A percentile compares a stretch with the other conserved stretches of the same genome.
phyloP scores from a whole-genome alignment of 2,888 invertebrate genomes.

The Tenthredo livida region DNA sequence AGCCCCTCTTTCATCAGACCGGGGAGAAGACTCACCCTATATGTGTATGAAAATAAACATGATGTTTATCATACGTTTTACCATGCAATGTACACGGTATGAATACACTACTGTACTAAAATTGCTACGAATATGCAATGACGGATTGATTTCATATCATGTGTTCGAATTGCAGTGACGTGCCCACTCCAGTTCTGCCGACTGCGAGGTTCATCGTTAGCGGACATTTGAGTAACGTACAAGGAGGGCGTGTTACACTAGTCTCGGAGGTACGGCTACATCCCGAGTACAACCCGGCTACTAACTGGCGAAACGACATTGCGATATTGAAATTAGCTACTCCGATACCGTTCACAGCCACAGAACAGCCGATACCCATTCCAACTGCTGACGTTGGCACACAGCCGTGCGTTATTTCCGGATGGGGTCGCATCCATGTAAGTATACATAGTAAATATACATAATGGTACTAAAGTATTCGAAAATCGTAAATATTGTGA shows the following conservation, averaged over 20 bases:
- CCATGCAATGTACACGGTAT: too few species aligned
- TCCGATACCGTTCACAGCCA: constrained; percentile 27
- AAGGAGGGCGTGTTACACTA: constrained; percentile 30
- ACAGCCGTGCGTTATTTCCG: constrained; percentile 7
- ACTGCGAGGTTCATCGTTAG: constrained; percentile 15
- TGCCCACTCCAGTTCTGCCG: background rate
- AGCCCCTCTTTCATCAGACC: too few species aligned
- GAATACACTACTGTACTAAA: too few species aligned
- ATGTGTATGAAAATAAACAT: too few species aligned
- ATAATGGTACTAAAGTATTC: too few species aligned
- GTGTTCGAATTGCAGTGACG: too few species aligned
- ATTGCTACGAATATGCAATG: too few species aligned
- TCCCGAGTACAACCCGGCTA: background rate
- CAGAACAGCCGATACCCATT: constrained; percentile 35
- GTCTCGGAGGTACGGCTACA: constrained; percentile 36
- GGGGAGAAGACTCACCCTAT: too few species aligned
- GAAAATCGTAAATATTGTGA: too few species aligned
- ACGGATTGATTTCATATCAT: too few species aligned
- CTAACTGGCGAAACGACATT: background rate
- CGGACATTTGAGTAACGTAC: constrained; percentile 15
- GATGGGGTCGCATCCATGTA: constrained; percentile 38
- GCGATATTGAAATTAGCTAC: constrained; percentile 22
- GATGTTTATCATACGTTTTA: too few species aligned
- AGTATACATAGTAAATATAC: too few species aligned
- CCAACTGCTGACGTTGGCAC: background rate